These are phyloP conservation scores for Hipparchia sbordonii DNA, from an alignment of 2,888 invertebrate genomes.

Conservation along the genomic window DNA sequence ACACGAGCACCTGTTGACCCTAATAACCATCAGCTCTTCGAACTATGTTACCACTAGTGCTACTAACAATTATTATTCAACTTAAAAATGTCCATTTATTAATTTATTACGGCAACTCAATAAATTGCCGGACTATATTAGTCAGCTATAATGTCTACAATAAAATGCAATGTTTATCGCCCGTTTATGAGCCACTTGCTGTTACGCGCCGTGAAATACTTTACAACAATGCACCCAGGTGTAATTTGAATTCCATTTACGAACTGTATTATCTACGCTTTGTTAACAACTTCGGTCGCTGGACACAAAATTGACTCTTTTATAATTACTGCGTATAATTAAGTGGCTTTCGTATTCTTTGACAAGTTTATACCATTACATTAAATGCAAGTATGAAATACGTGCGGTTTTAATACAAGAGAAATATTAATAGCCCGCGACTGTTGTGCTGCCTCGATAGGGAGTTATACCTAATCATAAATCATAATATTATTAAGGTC, in stretches of 20 bases:
- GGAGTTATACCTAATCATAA: no score
- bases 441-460: no score
- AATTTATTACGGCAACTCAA: neutral
- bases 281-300: slow-evolving; percentile 17
- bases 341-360: neutral
- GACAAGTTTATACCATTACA: neutral
- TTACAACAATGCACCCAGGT: slow-evolving; percentile 9
- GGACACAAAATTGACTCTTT: neutral
- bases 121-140: neutral
- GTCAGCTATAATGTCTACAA: neutral
- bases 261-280: slow-evolving; percentile 10
- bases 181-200: slow-evolving; percentile 1
- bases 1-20: no score
- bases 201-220: neutral
- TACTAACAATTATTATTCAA: no score
- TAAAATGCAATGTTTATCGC: neutral
- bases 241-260: slow-evolving; percentile 19
- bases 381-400: neutral
- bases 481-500: no score
- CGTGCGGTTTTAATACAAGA: neutral
- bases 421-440: no score
- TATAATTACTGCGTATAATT: neutral
- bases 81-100: no score
- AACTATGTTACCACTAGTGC: no score
- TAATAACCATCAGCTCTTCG: no score